Evolutionary conservation across 2,888 invertebrate species (phyloP).

Genomic region (Aplocera efformata): DNA sequence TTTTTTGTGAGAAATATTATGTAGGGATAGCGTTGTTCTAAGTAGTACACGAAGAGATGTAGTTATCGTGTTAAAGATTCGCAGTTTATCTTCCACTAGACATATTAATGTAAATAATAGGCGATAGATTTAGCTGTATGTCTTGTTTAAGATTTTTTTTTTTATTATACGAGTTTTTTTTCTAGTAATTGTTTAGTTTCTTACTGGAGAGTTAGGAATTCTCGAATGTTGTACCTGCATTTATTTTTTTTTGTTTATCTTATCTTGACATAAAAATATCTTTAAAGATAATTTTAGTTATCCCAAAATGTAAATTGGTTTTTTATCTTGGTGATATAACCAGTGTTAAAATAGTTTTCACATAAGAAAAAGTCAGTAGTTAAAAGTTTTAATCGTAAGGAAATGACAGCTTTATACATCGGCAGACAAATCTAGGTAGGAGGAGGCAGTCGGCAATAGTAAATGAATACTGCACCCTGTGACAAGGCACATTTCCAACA

Average conservation of each 20-base stretch:
- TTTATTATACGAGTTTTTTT: slow-evolving; percentile 63
- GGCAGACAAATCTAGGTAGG: slow-evolving; percentile 56
- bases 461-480: slow-evolving; percentile 58
- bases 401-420: slow-evolving; percentile 74
- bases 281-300: slow-evolving; percentile 68
- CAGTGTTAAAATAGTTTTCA: slow-evolving; percentile 61
- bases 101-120: slow-evolving; percentile 72
- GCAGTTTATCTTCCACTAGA: slow-evolving; percentile 80
- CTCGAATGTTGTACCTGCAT: slow-evolving; percentile 82
- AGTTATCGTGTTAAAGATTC: slow-evolving; percentile 77
- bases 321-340: slow-evolving; percentile 55
- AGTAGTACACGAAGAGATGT: slow-evolving; percentile 62
- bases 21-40: slow-evolving; percentile 70
- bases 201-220: slow-evolving; percentile 76
- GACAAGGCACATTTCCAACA: slow-evolving; percentile 81
- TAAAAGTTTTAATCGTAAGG: slow-evolving; percentile 67
- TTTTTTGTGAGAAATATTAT: slow-evolving; percentile 75
- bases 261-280: slow-evolving; percentile 73
- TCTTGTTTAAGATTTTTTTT: slow-evolving; percentile 52
- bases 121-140: slow-evolving; percentile 65
- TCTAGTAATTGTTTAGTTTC: slow-evolving; percentile 73
- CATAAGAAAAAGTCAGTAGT: slow-evolving; percentile 75
- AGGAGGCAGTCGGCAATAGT: slow-evolving; percentile 26
- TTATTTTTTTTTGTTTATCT: slow-evolving; percentile 76
- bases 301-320: slow-evolving; percentile 64